Conservation (phyloP, 2,888 invertebrate species). For the Tiliacea aurago region DNA sequence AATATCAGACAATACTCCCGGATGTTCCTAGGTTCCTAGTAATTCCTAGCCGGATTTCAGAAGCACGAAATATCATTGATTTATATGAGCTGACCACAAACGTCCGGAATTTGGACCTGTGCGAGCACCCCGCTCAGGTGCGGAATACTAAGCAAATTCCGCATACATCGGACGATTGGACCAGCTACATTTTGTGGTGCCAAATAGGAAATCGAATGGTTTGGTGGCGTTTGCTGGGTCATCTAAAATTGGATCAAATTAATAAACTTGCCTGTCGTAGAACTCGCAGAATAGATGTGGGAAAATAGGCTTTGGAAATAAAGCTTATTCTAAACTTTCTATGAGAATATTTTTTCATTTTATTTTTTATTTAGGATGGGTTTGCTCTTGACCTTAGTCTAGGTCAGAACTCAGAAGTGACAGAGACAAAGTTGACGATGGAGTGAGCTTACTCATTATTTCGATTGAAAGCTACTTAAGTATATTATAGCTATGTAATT, state of each 20-base stretch:
- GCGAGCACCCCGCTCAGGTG: constrained; percentile 9
- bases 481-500: not conserved
- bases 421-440: too few species aligned
- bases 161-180: constrained; percentile 1
- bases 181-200: not conserved
- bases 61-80: constrained; percentile 43
- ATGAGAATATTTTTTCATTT: not conserved
- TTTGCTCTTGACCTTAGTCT: too few species aligned
- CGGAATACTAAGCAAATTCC: constrained; percentile 11
- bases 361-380: too few species aligned
- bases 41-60: constrained; percentile 15
- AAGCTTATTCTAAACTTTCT: not conserved
- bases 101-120: not conserved
- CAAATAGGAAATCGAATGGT: constrained; percentile 1
- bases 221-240: not conserved
- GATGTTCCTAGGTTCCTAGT: not conserved
- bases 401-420: too few species aligned
- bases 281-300: not conserved
- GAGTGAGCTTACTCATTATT: too few species aligned
- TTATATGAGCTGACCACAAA: constrained; percentile 24
- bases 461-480: too few species aligned
- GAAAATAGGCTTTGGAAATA: not conserved
- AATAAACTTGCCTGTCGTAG: not conserved
- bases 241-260: not conserved
- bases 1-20: not conserved